These are phyloP conservation scores for Sepiola atlantica DNA, from an alignment of 2,888 invertebrate species.

Conservation along the genomic window DNA sequence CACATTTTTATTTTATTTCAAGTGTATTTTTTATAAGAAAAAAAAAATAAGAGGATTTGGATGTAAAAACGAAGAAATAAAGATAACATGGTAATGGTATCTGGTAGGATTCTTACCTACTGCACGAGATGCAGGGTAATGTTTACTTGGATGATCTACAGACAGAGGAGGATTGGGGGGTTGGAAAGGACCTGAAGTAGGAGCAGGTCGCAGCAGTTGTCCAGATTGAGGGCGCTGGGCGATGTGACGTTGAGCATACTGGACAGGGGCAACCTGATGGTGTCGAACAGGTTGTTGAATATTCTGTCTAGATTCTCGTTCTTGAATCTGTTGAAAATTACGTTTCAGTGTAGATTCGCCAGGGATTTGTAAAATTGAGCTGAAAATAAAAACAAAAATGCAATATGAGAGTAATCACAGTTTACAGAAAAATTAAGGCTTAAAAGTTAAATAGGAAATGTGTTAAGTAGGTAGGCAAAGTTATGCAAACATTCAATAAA, in stretches of 20 bases:
- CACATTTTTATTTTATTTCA: no score
- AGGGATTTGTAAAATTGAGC: slow-evolving; percentile 89
- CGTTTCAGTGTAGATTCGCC: slow-evolving; percentile 96
- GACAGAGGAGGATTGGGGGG: slow-evolving; percentile 24
- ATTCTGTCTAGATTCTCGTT: slow-evolving; percentile 65
- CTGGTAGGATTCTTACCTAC: background rate
- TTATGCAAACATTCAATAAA: no score
- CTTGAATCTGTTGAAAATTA: slow-evolving; percentile 97
- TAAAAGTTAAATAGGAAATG: no score
- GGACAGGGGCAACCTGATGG: slow-evolving; percentile 47
- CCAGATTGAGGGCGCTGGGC: slow-evolving; percentile 48
- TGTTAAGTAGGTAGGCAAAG: no score
- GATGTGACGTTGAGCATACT: slow-evolving; percentile 48
- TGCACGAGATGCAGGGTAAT: slow-evolving; percentile 14
- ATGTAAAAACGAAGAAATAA: no score
- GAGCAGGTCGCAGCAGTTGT: slow-evolving; percentile 32
- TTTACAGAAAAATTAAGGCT: no score
- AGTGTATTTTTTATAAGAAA: no score
- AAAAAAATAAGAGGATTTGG: no score
- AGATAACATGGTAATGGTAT: background rate
- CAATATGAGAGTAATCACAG: no score
- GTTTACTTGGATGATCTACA: slow-evolving; percentile 44
- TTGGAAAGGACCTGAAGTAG: slow-evolving; percentile 35
- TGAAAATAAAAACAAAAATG: slow-evolving; percentile 56
- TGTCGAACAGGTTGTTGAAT: slow-evolving; percentile 50